Evolutionary conservation across 2,888 invertebrate genomes (phyloP).

Genomic region (Melanostoma mellinum): DNA sequence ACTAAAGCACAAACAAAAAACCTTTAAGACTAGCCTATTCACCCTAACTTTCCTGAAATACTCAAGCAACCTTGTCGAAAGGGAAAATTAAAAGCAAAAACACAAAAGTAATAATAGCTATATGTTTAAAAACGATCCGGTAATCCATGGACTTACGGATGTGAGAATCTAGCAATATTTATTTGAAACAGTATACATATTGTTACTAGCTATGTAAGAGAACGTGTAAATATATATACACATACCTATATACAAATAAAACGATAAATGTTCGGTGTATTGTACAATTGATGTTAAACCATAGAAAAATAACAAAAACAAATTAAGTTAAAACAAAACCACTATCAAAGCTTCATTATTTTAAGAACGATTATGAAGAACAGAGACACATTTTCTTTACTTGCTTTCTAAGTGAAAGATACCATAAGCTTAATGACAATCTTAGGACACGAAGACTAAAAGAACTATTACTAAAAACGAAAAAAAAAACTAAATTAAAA

Average conservation of each 20-base stretch:
- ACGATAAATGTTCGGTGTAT: conserved; percentile 68
- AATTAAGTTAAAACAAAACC: conserved; percentile 13
- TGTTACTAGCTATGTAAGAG: conserved; percentile 70
- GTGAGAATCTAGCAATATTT: conserved; percentile 72
- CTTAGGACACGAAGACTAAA: conserved; percentile 59
- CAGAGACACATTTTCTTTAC: conserved; percentile 33
- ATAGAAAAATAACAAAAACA: conserved; percentile 23
- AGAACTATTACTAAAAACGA: conserved; percentile 2
- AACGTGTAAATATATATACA: conserved; percentile 71
- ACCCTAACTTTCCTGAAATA: background rate
- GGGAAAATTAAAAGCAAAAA: conserved; percentile 2
- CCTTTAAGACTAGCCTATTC: too few relatives aligned
- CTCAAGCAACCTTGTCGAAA: background rate
- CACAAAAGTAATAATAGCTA: conserved; percentile 21
- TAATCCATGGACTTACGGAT: conserved; percentile 50
- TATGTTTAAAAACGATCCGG: conserved; percentile 28
- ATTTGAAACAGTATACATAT: conserved; percentile 68
- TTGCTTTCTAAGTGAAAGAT: conserved; percentile 53
- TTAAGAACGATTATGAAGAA: conserved; percentile 31
- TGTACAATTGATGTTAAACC: conserved; percentile 66
- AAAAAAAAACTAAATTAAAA: background rate
- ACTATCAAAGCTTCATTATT: conserved; percentile 50
- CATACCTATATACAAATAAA: conserved; percentile 64
- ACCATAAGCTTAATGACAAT: conserved; percentile 68
- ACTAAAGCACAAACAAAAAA: too few relatives aligned